phyloP scores from a whole-genome alignment of 2,888 invertebrate genomes.

The Stenichneumon culpator region DNA sequence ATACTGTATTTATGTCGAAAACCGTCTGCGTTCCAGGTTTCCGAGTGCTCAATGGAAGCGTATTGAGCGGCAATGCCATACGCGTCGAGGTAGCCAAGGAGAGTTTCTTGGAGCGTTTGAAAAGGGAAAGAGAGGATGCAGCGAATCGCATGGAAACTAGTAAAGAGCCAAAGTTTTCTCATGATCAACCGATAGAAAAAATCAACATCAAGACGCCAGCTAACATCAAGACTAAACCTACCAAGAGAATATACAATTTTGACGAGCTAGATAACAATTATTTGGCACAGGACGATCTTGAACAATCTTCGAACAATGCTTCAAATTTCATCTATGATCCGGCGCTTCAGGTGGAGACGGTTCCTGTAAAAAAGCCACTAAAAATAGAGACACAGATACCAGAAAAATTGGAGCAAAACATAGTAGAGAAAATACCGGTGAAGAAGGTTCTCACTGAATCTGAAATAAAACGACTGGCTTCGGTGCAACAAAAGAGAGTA shows the following conservation, averaged over 20 bases:
- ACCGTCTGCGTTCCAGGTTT: slow-evolving; percentile 66
- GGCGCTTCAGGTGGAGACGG: slow-evolving; percentile 19
- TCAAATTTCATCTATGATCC: slow-evolving; percentile 41
- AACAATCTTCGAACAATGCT: neutral
- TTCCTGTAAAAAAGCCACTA: neutral
- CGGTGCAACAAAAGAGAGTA: slow-evolving; percentile 88
- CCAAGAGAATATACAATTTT: slow-evolving; percentile 58
- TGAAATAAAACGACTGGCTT: slow-evolving; percentile 89
- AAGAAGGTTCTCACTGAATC: slow-evolving; percentile 83
- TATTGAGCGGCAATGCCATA: slow-evolving; percentile 64
- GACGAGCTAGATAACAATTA: slow-evolving; percentile 18
- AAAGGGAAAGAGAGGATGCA: slow-evolving; percentile 71
- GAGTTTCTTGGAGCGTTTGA: slow-evolving; percentile 72
- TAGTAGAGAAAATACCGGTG: neutral
- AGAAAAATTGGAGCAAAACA: neutral
- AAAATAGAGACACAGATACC: neutral
- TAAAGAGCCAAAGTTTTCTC: slow-evolving; percentile 11
- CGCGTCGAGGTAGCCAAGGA: slow-evolving; percentile 73
- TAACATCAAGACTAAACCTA: slow-evolving; percentile 33
- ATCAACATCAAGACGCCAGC: slow-evolving; percentile 57
- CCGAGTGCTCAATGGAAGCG: slow-evolving; percentile 60
- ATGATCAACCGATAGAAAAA: slow-evolving; percentile 33
- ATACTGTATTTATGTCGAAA: too few species aligned
- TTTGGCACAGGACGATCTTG: neutral
- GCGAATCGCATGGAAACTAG: slow-evolving; percentile 4